Percentiles rank a stretch among this genome's conserved stretches.
These are phyloP conservation scores for Euphydryas editha DNA, from an alignment of 2,888 invertebrate genomes.

Conservation along the genomic window DNA sequence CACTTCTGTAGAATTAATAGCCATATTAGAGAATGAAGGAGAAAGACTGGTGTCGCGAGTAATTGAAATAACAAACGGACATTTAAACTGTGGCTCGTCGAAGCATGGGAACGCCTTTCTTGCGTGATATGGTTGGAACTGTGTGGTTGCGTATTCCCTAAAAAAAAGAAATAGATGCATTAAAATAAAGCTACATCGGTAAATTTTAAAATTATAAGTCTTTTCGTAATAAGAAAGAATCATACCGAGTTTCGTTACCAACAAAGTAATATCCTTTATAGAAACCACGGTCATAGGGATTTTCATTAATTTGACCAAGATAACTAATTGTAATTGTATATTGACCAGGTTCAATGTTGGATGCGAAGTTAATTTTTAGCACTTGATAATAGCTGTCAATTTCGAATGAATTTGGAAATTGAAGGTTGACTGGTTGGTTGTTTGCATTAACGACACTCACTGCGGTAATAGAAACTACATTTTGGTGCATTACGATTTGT, in stretches of 20 bases:
- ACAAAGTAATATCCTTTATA: slow-evolving; percentile 72
- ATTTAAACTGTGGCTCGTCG: slow-evolving; percentile 93
- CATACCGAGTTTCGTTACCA: slow-evolving; percentile 58
- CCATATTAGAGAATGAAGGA: slow-evolving; percentile 87
- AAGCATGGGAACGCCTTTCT: slow-evolving; percentile 94
- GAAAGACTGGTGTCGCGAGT: slow-evolving; percentile 80
- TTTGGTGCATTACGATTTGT: slow-evolving; percentile 73
- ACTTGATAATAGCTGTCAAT: slow-evolving; percentile 66
- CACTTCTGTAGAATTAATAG: slow-evolving; percentile 60
- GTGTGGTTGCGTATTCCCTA: slow-evolving; percentile 85
- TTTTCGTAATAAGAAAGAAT: slow-evolving; percentile 1
- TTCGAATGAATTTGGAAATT: slow-evolving; percentile 54
- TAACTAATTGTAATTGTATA: slow-evolving; percentile 65
- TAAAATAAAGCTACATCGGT: background rate
- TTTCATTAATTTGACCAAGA: slow-evolving; percentile 64
- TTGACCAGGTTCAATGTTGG: slow-evolving; percentile 54
- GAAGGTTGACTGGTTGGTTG: slow-evolving; percentile 52
- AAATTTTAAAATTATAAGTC: background rate
- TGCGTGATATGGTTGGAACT: slow-evolving; percentile 91
- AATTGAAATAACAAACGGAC: slow-evolving; percentile 87
- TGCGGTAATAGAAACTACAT: slow-evolving; percentile 59
- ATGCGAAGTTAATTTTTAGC: slow-evolving; percentile 61
- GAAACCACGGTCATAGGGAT: slow-evolving; percentile 73
- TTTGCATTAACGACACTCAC: slow-evolving; percentile 53
- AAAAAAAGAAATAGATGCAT: slow-evolving; percentile 36